Conservation (phyloP, 2,888 invertebrate genomes). For the Diploptera punctata region DNA sequence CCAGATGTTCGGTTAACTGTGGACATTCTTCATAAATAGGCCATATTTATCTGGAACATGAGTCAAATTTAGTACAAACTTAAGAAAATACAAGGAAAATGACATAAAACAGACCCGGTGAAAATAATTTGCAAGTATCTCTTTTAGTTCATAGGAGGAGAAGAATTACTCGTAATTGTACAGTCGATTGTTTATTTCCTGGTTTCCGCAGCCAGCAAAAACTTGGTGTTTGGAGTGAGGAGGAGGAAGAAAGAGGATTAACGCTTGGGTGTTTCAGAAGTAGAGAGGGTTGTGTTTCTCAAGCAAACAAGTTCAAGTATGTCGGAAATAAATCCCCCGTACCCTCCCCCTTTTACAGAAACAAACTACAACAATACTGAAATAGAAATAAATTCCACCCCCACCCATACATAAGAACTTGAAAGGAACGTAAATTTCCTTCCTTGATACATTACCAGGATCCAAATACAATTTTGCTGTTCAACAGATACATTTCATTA, state of each 20-base stretch:
- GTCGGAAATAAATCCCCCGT: constrained; percentile 12
- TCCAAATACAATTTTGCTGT: constrained; percentile 11
- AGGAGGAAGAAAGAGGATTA: constrained; percentile 7
- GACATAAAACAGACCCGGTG: too few relatives aligned
- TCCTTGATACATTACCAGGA: constrained; percentile 3
- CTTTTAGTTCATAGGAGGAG: background rate
- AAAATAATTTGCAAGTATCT: constrained; percentile 10
- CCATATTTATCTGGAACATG: too few relatives aligned
- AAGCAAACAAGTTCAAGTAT: constrained; percentile 28
- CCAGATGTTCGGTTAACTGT: too few relatives aligned
- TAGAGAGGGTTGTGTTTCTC: background rate
- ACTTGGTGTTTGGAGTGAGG: background rate
- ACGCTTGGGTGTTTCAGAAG: background rate
- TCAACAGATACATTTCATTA: background rate
- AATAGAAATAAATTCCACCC: constrained; percentile 11
- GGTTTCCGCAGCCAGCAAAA: constrained; percentile 9
- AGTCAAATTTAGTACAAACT: too few relatives aligned
- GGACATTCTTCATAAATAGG: too few relatives aligned
- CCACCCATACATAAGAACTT: constrained; percentile 1
- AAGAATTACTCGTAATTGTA: background rate
- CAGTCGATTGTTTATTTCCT: constrained; percentile 18
- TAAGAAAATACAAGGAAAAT: too few relatives aligned
- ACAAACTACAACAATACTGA: background rate
- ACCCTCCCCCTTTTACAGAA: background rate
- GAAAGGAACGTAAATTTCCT: constrained; percentile 25